These are phyloP conservation scores for Noctua fimbriata DNA, from an alignment of 2,888 invertebrate species.

Conservation along the genomic window DNA sequence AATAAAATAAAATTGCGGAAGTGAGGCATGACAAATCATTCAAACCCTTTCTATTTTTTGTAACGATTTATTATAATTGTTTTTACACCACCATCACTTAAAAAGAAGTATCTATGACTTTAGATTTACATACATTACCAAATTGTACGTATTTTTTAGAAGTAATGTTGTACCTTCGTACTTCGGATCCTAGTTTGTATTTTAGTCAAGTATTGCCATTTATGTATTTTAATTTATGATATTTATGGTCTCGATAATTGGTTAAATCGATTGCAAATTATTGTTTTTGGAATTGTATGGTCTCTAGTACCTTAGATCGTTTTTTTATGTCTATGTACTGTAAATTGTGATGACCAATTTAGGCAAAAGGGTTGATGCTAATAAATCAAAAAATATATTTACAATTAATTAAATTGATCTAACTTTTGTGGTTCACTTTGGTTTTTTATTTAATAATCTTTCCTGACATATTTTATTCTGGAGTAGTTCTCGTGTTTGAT, in stretches of 20 bases:
- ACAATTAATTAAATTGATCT: slow-evolving; percentile 62
- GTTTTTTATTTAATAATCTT: slow-evolving; percentile 20
- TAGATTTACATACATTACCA: slow-evolving; percentile 17
- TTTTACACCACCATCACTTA: background rate
- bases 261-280: slow-evolving; percentile 10
- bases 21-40: background rate
- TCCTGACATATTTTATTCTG: background rate
- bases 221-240: slow-evolving; percentile 17
- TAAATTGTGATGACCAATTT: slow-evolving; percentile 78
- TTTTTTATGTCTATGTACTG: slow-evolving; percentile 35
- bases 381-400: slow-evolving; percentile 62
- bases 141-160: slow-evolving; percentile 6
- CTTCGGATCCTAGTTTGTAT: slow-evolving; percentile 10
- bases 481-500: background rate
- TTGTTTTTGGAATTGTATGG: slow-evolving; percentile 32
- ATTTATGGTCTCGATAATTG: background rate
- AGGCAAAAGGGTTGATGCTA: slow-evolving; percentile 76
- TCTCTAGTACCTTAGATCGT: background rate
- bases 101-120: slow-evolving; percentile 1
- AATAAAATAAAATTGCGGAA: background rate
- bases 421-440: slow-evolving; percentile 47
- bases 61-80: slow-evolving; percentile 1
- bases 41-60: slow-evolving; percentile 20
- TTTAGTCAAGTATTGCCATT: slow-evolving; percentile 37
- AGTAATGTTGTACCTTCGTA: background rate